These are phyloP conservation scores for Drosophila insularis DNA, from an alignment of 1,140 invertebrate species.

Conservation along the genomic window DNA sequence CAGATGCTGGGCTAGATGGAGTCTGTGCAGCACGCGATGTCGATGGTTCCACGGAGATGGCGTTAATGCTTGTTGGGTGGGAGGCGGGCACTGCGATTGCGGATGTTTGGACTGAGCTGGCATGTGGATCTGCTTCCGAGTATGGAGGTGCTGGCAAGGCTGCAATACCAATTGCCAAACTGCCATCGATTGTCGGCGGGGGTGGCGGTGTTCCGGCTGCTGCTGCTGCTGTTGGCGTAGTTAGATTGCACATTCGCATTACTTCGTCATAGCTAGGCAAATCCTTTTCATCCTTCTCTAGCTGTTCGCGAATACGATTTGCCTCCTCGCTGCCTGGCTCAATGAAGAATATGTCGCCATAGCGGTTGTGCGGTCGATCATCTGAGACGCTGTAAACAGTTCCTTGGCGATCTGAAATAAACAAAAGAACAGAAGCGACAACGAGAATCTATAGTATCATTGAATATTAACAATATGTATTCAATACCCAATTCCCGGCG, in stretches of 20 bases:
- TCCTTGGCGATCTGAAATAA: conserved; percentile 65
- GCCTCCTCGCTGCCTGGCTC: conserved; percentile 70
- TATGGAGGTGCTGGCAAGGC: conserved; percentile 72
- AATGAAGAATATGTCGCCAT: conserved; percentile 71
- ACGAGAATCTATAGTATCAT: not conserved
- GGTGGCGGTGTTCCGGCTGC: conserved; percentile 13
- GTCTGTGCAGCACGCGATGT: conserved; percentile 70
- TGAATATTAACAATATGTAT: conserved; percentile 1
- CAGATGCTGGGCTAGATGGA: conserved; percentile 19
- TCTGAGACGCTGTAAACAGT: conserved; percentile 53
- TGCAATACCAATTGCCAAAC: conserved; percentile 49
- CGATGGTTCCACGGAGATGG: conserved; percentile 50
- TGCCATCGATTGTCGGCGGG: conserved; percentile 22
- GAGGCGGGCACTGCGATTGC: not conserved
- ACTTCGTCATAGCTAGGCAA: conserved; percentile 79
- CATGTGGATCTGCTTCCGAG: conserved; percentile 58
- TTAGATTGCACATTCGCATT: conserved; percentile 77
- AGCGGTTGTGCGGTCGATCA: conserved; percentile 54
- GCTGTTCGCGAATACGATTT: conserved; percentile 72
- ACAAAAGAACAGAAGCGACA: conserved; percentile 15
- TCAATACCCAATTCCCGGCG: conserved; percentile 21
- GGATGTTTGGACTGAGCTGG: not conserved
- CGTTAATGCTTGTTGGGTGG: conserved; percentile 1
- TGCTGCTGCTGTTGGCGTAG: conserved; percentile 57
- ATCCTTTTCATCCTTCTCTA: conserved; percentile 79